Conservation (phyloP, 2,797 vertebrate genomes). For the Tenualosa ilisha region DNA sequence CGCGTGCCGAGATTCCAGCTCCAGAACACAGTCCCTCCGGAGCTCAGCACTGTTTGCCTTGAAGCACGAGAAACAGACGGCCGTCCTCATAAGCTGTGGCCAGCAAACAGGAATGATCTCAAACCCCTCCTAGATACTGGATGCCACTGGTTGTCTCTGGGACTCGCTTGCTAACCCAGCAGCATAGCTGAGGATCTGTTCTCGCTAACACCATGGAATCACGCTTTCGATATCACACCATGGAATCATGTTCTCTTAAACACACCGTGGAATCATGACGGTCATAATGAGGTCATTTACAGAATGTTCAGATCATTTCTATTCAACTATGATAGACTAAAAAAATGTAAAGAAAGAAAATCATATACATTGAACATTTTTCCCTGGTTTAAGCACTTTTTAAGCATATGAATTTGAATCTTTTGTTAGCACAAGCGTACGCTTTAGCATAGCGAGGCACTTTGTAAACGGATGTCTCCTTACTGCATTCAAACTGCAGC, state of each 20-base stretch:
- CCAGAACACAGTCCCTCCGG: not conserved
- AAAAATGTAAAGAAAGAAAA: not conserved
- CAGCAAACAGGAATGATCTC: not conserved
- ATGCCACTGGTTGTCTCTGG: not conserved
- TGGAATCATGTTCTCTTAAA: no score
- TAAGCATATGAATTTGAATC: constrained; percentile 26
- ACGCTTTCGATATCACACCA: not conserved
- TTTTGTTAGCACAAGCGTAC: constrained; percentile 49
- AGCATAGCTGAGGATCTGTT: not conserved
- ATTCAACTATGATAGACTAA: constrained; percentile 26
- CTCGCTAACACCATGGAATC: constrained; percentile 25
- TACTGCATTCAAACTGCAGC: constrained; percentile 54
- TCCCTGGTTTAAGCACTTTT: not conserved
- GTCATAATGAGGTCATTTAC: constrained; percentile 47
- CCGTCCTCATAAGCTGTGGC: not conserved
- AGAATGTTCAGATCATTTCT: constrained; percentile 49
- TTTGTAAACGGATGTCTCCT: constrained; percentile 58
- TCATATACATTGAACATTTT: not conserved
- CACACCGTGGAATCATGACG: constrained; percentile 16
- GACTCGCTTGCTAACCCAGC: not conserved
- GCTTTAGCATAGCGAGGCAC: constrained; percentile 70
- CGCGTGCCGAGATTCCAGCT: not conserved
- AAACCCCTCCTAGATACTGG: not conserved
- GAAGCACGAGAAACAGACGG: not conserved
- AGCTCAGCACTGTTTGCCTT: not conserved